phyloP scores from a whole-genome alignment of 1,140 invertebrate species.

The Heliconius himera region DNA sequence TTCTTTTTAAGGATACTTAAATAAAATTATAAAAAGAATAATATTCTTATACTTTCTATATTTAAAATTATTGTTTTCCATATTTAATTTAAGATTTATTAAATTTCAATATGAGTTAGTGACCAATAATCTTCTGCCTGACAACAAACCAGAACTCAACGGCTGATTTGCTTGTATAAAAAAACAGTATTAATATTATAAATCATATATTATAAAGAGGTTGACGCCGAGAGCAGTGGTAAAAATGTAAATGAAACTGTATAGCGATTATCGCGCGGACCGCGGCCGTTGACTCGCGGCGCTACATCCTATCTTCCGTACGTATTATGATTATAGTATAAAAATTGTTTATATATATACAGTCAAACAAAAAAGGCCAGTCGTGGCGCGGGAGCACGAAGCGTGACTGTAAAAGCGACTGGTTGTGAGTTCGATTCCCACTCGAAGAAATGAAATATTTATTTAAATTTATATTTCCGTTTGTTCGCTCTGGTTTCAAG shows the following conservation, averaged over 20 bases:
- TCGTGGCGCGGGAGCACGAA: too few relatives aligned
- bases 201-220: conserved; percentile 37
- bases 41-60: not conserved
- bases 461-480: too few relatives aligned
- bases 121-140: not conserved
- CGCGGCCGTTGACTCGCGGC: conserved; percentile 59
- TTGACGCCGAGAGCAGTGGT: conserved; percentile 48
- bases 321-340: not conserved
- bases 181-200: conserved; percentile 28
- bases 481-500: too few relatives aligned
- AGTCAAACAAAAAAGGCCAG: too few relatives aligned
- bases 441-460: too few relatives aligned
- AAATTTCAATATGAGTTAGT: not conserved
- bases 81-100: not conserved
- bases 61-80: not conserved
- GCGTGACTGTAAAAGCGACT: too few relatives aligned
- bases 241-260: conserved; percentile 67
- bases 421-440: too few relatives aligned
- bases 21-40: not conserved
- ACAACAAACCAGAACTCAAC: not conserved
- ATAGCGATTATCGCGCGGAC: conserved; percentile 59
- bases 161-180: not conserved
- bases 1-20: not conserved
- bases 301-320: conserved; percentile 47
- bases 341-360: not conserved